Percentiles rank a stretch among this genome's conserved stretches.
phyloP scores from a whole-genome alignment of 2,113 vertebrate genomes.

The Lepisosteus osseus region DNA sequence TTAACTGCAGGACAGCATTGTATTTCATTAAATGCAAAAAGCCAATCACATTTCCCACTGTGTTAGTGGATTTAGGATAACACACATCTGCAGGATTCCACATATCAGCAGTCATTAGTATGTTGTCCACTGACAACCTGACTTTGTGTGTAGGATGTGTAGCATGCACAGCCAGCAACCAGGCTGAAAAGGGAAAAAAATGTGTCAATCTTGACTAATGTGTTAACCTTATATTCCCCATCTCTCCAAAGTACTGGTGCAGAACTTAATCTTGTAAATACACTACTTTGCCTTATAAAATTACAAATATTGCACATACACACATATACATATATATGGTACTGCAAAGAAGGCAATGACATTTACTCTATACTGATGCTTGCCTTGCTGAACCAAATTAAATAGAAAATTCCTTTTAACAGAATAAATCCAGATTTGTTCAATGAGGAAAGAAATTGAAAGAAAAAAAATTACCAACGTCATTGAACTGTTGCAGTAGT shows the following conservation, averaged over 20 bases:
- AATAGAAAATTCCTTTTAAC: background rate
- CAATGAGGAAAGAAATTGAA: slow-evolving; percentile 83
- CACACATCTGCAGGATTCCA: slow-evolving; percentile 51
- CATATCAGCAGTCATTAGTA: slow-evolving; percentile 41
- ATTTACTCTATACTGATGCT: too few species aligned
- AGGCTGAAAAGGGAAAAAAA: slow-evolving; percentile 43
- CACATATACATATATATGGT: too few species aligned
- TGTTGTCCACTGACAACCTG: slow-evolving; percentile 19
- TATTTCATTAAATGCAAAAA: slow-evolving; percentile 43
- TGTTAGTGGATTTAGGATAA: slow-evolving; percentile 42
- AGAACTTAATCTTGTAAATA: too few species aligned
- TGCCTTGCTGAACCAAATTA: too few species aligned
- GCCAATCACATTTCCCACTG: slow-evolving; percentile 51
- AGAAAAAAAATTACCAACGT: slow-evolving; percentile 96
- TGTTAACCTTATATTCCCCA: background rate
- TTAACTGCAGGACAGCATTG: background rate
- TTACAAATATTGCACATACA: too few species aligned
- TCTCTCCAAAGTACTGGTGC: background rate
- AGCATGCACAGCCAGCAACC: slow-evolving; percentile 39
- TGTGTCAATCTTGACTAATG: background rate
- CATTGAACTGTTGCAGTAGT: slow-evolving; percentile 92
- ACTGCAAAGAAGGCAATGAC: too few species aligned
- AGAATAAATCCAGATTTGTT: slow-evolving; percentile 69
- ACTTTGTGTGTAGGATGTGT: slow-evolving; percentile 47
- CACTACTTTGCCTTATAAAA: too few species aligned